Conservation (phyloP, 2,797 vertebrate genomes). For the Anguilla anguilla region DNA sequence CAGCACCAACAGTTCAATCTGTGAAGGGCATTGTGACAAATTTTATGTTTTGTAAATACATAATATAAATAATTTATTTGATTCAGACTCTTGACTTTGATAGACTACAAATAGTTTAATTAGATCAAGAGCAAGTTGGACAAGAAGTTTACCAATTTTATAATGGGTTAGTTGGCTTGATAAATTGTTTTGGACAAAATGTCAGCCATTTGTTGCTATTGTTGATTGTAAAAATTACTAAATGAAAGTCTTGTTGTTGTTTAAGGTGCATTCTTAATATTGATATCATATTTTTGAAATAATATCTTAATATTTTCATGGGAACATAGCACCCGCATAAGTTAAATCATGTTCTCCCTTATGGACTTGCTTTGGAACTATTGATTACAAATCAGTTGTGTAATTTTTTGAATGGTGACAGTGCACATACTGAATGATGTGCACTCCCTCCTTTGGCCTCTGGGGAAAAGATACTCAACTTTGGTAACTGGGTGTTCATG, state of each 20-base stretch:
- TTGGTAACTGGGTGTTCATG: background rate
- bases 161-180: background rate
- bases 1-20: background rate
- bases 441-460: background rate
- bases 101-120: background rate
- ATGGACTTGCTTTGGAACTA: background rate
- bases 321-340: too few species aligned
- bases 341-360: background rate
- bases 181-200: background rate
- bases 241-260: too few species aligned
- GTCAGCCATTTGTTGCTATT: too few species aligned
- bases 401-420: background rate
- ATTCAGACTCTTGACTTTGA: background rate
- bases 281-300: too few species aligned
- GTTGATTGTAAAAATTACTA: too few species aligned
- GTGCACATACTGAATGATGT: background rate
- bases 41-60: too few species aligned
- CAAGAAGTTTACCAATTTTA: background rate
- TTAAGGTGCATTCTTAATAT: too few species aligned
- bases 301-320: too few species aligned
- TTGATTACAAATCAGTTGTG: background rate
- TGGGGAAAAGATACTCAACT: background rate
- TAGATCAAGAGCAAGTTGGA: background rate
- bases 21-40: too few species aligned
- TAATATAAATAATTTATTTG: too few species aligned